Conservation (phyloP, 2,888 invertebrate genomes). For the Megaustenia siamemsis region DNA sequence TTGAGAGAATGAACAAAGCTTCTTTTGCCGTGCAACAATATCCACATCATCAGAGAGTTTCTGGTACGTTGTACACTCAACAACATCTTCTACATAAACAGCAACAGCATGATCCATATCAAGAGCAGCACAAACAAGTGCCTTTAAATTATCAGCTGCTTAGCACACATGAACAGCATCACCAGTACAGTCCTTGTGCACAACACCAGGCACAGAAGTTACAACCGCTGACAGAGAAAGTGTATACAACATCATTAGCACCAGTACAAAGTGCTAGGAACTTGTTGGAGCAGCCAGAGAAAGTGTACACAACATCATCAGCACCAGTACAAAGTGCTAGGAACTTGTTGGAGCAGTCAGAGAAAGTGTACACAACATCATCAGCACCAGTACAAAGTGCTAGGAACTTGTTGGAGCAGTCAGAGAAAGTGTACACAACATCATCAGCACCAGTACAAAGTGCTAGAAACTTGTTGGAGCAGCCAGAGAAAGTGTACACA, state of each 20-base stretch:
- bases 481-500: no score
- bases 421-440: no score
- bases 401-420: no score
- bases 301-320: no score
- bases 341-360: no score
- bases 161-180: neutral
- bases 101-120: neutral
- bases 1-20: slow-evolving; percentile 33
- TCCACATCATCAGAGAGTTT: neutral
- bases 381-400: no score
- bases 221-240: neutral
- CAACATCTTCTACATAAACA: neutral
- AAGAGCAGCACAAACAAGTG: neutral
- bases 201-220: neutral
- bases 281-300: no score
- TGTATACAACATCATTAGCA: neutral
- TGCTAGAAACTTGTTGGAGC: no score
- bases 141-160: neutral
- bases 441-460: no score
- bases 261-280: neutral
- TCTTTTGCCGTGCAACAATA: neutral
- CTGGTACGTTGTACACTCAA: neutral
- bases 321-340: no score
- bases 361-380: no score
- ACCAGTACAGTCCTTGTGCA: neutral